phyloP scores from a whole-genome alignment of 2,888 invertebrate species.

The Dolomedes plantarius region DNA sequence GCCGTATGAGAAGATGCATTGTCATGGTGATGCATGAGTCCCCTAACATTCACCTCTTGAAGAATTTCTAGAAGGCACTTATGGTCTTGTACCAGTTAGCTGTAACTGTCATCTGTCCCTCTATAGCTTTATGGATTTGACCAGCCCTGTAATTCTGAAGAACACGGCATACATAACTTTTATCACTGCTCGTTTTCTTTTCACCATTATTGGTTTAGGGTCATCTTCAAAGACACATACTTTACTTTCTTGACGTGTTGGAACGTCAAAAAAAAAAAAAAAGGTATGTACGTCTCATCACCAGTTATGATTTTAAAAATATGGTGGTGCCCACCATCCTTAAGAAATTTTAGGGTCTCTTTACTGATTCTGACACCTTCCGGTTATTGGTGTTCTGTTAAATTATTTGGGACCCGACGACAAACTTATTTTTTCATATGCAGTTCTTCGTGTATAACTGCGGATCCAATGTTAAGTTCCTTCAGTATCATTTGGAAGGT shows the following conservation, averaged over 20 bases:
- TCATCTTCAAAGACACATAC: conserved; percentile 41
- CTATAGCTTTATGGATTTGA: conserved; percentile 9
- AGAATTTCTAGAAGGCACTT: conserved; percentile 20
- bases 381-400: conserved; percentile 24
- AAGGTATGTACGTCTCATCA: conserved; percentile 31
- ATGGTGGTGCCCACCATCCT: conserved; percentile 4
- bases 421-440: conserved; percentile 28
- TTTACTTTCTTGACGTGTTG: conserved; percentile 17
- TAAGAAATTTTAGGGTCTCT: conserved; percentile 20
- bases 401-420: conserved; percentile 13
- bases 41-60: conserved; percentile 3
- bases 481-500: too few relatives aligned
- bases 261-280: conserved; percentile 27
- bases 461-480: too few relatives aligned
- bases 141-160: background rate
- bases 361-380: conserved; percentile 12
- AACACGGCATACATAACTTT: conserved; percentile 26
- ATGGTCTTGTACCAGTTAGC: conserved; percentile 25
- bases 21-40: conserved; percentile 27
- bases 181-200: conserved; percentile 6
- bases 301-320: conserved; percentile 32
- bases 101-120: conserved; percentile 27
- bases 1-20: conserved; percentile 29
- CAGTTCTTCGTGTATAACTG: conserved; percentile 2
- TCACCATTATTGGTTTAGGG: conserved; percentile 4